Base-by-base conservation (phyloP, 2,888 invertebrate genomes). In the Zootermopsis nevadensis region DNA sequence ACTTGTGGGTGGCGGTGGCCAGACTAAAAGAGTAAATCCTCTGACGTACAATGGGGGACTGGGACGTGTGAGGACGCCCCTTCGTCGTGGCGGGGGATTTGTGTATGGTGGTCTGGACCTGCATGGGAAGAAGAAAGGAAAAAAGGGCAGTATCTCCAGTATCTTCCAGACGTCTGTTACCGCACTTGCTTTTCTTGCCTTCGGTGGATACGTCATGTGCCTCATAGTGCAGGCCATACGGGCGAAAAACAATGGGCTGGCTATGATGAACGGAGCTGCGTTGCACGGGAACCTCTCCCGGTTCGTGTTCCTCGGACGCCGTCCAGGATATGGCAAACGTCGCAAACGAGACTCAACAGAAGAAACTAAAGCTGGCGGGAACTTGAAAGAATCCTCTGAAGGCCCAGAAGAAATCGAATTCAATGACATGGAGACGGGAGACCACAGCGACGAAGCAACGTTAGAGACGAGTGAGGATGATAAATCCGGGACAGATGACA, bases 121-220 rank as follows among this genome's bases (percentile, higher is more conserved):
- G 24, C 27, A 22, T 0, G 55, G 60, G 22, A 33, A 31, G 66
- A 33, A 42, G 2, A 80, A 81, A 60, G 60, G 60, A 4, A 82
- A 82, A 35, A 82, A 74, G 27, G 74, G 53, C n/a, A 33, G 38
- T 19, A 74, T 74, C 30, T 82, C 79, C 10, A 69, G 22, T 2
- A 53, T 82, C 30, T 82, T 82, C 38, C 82, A 82, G 55, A 55
- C 35, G 22, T 79, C 96, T 0, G 92, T 96, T 19, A 96, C 96
- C 0, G 93, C 95, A 0, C 89, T 96, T 81, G 94, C 96, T 0
- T 96, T 96, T 89, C 89, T 96, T 12, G 96, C 96, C 0, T 97
- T 97, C 87, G 96, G 96, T 0, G 96, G 96, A 1, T 97, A 97
- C 87, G 89, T 97, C 31, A 88, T 96, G 1, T 95, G 95, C 86